phyloP scores from a whole-genome alignment of 2,888 invertebrate genomes.

The Drosophila formosana region DNA sequence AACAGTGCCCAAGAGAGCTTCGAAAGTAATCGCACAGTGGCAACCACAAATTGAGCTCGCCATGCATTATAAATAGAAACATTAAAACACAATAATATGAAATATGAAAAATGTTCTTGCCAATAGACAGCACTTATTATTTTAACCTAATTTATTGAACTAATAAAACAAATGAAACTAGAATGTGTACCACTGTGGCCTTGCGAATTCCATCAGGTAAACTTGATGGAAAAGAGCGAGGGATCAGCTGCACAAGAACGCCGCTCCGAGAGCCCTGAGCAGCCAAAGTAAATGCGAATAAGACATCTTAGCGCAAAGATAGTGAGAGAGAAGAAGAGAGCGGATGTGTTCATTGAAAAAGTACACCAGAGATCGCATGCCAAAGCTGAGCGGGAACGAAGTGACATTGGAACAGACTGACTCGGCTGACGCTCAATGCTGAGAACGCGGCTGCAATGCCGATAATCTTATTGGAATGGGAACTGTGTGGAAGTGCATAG shows the following conservation, averaged over 20 bases:
- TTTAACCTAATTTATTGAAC: background rate
- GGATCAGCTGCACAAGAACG: constrained; percentile 14
- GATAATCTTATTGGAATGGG: constrained; percentile 30
- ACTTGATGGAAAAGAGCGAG: constrained; percentile 2
- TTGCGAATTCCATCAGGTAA: constrained; percentile 20
- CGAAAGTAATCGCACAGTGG: constrained; percentile 36
- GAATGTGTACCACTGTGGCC: constrained; percentile 31
- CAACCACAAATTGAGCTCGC: constrained; percentile 6
- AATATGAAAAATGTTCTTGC: background rate
- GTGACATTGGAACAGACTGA: constrained; percentile 12
- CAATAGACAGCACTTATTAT: background rate
- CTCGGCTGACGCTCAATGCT: constrained; percentile 9
- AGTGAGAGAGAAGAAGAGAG: constrained; percentile 15
- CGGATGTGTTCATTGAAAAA: constrained; percentile 41
- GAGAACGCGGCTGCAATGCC: constrained; percentile 2
- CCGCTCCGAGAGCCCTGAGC: constrained; percentile 16
- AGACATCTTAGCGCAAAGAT: background rate
- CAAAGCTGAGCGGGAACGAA: constrained; percentile 13
- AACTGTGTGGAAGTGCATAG: constrained; percentile 7
- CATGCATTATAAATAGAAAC: background rate
- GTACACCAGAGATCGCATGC: constrained; percentile 19
- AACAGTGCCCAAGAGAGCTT: constrained; percentile 36
- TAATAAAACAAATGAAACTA: background rate
- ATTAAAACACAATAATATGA: background rate
- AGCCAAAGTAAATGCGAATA: constrained; percentile 23